Conservation (phyloP, 2,113 vertebrate species). For the Tilapia sparmanii region DNA sequence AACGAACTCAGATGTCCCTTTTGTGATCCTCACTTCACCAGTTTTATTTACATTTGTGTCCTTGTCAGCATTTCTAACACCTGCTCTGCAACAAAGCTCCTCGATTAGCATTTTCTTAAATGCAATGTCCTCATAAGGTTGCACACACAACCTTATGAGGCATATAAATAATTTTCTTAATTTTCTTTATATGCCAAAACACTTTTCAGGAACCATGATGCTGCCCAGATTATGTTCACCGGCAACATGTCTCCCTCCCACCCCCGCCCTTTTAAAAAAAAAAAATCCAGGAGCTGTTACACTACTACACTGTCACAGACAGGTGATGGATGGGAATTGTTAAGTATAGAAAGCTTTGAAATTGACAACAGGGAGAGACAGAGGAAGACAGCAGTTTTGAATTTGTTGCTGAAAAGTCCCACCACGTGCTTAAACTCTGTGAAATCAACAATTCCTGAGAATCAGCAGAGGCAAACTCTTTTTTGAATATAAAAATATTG, state of each 20-base stretch:
- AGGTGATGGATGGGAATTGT: not conserved
- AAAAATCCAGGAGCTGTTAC: not conserved
- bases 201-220: not conserved
- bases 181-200: not conserved
- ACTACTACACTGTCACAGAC: not conserved
- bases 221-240: not conserved
- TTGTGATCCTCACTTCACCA: constrained; percentile 2
- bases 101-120: constrained; percentile 35
- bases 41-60: constrained; percentile 34
- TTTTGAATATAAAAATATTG: not conserved
- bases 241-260: fast-evolving
- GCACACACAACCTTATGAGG: too few relatives aligned
- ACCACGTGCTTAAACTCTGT: not conserved
- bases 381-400: not conserved
- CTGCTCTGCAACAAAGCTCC: constrained; percentile 33
- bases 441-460: not conserved
- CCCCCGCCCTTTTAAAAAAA: too few relatives aligned
- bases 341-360: not conserved
- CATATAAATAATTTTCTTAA: too few relatives aligned
- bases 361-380: not conserved
- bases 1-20: constrained; percentile 16
- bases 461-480: not conserved
- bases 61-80: constrained; percentile 57
- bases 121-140: not conserved
- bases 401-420: not conserved